phyloP scores from a whole-genome alignment of 2,113 vertebrate species.

The Heterotilapia buettikoferi region DNA sequence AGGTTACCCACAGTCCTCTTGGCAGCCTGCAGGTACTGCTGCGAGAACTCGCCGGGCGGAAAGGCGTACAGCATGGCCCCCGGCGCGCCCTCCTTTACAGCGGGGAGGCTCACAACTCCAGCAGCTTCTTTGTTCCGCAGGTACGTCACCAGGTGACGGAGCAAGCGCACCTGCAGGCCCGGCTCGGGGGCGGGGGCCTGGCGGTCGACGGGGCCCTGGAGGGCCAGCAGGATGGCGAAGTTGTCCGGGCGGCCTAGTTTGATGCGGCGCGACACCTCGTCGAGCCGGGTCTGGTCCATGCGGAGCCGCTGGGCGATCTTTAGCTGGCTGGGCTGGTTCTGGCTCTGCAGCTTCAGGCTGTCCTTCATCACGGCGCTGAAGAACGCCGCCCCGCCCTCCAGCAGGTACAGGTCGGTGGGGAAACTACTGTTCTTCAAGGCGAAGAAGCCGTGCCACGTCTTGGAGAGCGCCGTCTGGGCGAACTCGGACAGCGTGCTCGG shows the following conservation, averaged over 20 bases:
- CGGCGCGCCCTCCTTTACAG: constrained; percentile 81
- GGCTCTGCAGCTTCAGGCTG: constrained; percentile 52
- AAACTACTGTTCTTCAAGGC: constrained; percentile 98
- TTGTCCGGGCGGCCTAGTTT: constrained; percentile 88
- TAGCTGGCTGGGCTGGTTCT: constrained; percentile 82
- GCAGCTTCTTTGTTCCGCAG: constrained; percentile 98
- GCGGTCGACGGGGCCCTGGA: constrained; percentile 78
- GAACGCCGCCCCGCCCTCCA: constrained; percentile 87
- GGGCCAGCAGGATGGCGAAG: constrained; percentile 88
- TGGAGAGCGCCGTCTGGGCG: constrained; percentile 82
- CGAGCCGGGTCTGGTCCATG: constrained; percentile 93
- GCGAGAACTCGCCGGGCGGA: constrained; percentile 92
- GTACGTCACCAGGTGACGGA: constrained; percentile 97
- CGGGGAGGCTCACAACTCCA: constrained; percentile 91
- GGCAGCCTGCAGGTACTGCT: constrained; percentile 92
- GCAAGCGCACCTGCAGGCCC: constrained; percentile 90
- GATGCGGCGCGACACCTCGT: constrained; percentile 91
- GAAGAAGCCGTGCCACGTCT: constrained; percentile 90
- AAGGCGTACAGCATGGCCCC: constrained; percentile 97
- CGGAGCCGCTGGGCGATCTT: constrained; percentile 97
- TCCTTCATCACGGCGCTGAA: constrained; percentile 83
- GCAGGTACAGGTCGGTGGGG: constrained; percentile 89
- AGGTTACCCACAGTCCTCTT: constrained; percentile 88
- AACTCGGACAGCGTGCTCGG: constrained; percentile 84
- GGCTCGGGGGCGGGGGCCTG: constrained; percentile 76